Conservation (phyloP, 1,140 invertebrate species). For the Contarinia nasturtii region DNA sequence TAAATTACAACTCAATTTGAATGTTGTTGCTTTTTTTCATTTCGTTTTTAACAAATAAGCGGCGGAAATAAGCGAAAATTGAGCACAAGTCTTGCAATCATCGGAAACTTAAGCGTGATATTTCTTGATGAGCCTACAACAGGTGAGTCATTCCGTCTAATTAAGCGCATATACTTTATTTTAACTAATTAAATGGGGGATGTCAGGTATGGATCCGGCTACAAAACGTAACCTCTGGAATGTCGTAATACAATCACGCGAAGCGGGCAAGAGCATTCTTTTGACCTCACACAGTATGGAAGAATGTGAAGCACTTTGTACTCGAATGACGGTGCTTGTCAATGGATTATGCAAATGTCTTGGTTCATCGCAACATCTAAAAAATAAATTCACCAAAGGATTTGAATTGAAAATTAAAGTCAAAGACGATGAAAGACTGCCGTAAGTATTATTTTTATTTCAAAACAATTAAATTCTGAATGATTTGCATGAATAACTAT, state of each 20-base stretch:
- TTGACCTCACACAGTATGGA: conserved; percentile 27
- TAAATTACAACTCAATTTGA: too few species aligned
- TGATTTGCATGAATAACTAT: too few species aligned
- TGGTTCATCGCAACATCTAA: conserved; percentile 47
- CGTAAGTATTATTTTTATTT: not conserved
- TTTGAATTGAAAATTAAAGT: conserved; percentile 29
- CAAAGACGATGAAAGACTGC: conserved; percentile 5
- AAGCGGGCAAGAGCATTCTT: conserved; percentile 47
- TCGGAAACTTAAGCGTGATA: conserved; percentile 69
- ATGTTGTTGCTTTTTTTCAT: too few species aligned
- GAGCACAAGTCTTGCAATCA: conserved; percentile 76
- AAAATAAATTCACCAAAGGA: conserved; percentile 45
- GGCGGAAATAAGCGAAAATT: conserved; percentile 92
- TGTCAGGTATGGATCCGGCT: conserved; percentile 73
- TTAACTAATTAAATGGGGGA: too few species aligned
- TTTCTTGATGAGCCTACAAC: conserved; percentile 63
- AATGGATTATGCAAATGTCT: conserved; percentile 57
- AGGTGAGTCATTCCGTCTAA: too few species aligned
- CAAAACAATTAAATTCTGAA: too few species aligned
- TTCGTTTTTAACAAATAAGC: too few species aligned
- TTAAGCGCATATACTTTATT: too few species aligned
- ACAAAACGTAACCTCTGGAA: conserved; percentile 64
- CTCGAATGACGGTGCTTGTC: conserved; percentile 72
- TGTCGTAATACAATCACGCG: conserved; percentile 36
- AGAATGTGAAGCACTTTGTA: conserved; percentile 75